Evolutionary conservation across 2,113 vertebrate genomes (phyloP).

Genomic region (Zosterops japonicus): DNA sequence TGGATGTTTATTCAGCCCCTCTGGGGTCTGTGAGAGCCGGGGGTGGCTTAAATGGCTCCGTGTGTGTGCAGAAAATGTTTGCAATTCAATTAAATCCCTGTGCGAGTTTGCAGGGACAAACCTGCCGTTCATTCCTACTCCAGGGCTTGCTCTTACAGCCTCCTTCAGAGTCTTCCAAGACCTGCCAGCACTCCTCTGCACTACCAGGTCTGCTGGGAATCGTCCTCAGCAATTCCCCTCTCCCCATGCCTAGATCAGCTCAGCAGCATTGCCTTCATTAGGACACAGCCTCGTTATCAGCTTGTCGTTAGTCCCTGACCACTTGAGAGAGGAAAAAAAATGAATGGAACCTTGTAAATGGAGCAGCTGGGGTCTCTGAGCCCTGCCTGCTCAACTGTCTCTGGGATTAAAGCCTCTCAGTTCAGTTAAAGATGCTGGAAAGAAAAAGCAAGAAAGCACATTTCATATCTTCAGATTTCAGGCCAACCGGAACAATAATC

Average conservation of each 20-base stretch:
- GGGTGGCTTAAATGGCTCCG: fast-evolving
- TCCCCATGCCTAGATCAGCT: neutral
- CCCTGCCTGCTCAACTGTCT: neutral
- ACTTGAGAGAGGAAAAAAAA: neutral
- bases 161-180: neutral
- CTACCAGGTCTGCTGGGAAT: neutral
- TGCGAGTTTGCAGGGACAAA: neutral
- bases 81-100: neutral
- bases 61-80: fast-evolving
- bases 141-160: neutral
- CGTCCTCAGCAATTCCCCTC: neutral
- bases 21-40: neutral
- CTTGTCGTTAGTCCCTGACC: neutral
- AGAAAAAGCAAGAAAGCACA: neutral
- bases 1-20: neutral
- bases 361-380: neutral
- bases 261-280: neutral
- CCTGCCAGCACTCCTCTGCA: neutral
- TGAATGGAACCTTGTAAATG: neutral
- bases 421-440: neutral
- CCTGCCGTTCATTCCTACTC: neutral
- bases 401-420: neutral
- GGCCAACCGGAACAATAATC: neutral
- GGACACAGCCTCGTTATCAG: neutral
- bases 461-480: slow-evolving; percentile 31